Percentiles rank a stretch among this genome's conserved stretches.
phyloP scores from a whole-genome alignment of 2,888 invertebrate genomes.

The Andrena bucephala region DNA sequence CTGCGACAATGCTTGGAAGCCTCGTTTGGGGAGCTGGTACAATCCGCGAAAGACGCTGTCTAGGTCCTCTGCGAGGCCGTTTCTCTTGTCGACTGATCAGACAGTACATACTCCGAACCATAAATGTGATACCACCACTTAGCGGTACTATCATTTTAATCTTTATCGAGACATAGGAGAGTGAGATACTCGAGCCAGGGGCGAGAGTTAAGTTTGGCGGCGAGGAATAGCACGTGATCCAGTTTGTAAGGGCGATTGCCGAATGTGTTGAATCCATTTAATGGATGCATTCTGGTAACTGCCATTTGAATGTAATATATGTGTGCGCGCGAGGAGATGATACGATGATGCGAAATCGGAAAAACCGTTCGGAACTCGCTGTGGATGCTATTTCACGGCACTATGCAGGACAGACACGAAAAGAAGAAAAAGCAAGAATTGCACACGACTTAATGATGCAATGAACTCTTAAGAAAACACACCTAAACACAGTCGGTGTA shows the following conservation, averaged over 20 bases:
- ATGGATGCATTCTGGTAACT: conserved; percentile 64
- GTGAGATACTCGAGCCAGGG: conserved; percentile 60
- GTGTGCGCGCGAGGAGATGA: conserved; percentile 74
- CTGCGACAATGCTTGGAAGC: conserved; percentile 97
- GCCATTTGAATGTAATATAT: conserved; percentile 77
- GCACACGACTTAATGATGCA: conserved; percentile 76
- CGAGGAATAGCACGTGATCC: conserved; percentile 63
- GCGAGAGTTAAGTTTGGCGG: conserved; percentile 68
- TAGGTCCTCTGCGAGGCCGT: conserved; percentile 53
- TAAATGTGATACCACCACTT: conserved; percentile 84
- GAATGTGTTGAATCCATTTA: conserved; percentile 44
- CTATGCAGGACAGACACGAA: conserved; percentile 56
- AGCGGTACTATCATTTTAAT: conserved; percentile 80
- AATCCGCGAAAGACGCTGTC: conserved; percentile 85
- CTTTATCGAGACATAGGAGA: conserved; percentile 66
- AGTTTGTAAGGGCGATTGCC: conserved; percentile 67
- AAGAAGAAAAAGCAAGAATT: conserved; percentile 51
- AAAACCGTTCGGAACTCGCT: conserved; percentile 66
- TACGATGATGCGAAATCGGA: conserved; percentile 76
- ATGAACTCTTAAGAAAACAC: conserved; percentile 71
- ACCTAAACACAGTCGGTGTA: conserved; percentile 81
- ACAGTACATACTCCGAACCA: conserved; percentile 78
- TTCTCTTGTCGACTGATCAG: conserved; percentile 47
- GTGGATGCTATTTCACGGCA: conserved; percentile 73
- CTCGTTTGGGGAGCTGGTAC: conserved; percentile 94